phyloP scores from a whole-genome alignment of 2,797 vertebrate species.

The Gallinago stenura region DNA sequence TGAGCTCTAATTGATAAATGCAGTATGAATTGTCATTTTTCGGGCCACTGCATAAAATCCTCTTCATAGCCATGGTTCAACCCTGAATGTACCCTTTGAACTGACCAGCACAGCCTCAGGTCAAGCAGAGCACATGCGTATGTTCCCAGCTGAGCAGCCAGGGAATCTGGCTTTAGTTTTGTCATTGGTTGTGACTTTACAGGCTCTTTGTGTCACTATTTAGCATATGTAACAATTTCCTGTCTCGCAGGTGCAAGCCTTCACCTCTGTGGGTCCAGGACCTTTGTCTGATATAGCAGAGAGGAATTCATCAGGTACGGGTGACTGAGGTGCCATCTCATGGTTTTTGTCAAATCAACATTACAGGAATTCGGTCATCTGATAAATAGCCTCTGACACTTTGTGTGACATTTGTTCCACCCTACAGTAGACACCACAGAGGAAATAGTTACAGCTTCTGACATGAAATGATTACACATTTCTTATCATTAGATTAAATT shows the following conservation, averaged over 20 bases:
- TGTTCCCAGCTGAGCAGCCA: neutral
- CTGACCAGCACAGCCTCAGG: neutral
- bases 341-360: neutral
- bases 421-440: neutral
- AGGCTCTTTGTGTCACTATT: neutral
- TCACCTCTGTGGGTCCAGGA: conserved; percentile 77
- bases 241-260: conserved; percentile 74
- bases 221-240: neutral
- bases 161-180: neutral
- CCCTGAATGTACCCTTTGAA: neutral
- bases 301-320: conserved; percentile 72
- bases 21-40: neutral
- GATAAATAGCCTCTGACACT: neutral
- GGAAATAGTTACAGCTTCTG: neutral
- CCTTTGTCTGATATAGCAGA: conserved; percentile 69
- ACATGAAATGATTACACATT: neutral
- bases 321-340: neutral
- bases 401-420: neutral
- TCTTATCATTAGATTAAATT: neutral
- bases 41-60: neutral
- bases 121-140: neutral
- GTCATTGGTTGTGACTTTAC: neutral
- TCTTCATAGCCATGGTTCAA: neutral
- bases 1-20: neutral
- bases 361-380: neutral